These are phyloP conservation scores for Heterodera filipjevi DNA, from an alignment of 2,888 invertebrate genomes.

Conservation along the genomic window DNA sequence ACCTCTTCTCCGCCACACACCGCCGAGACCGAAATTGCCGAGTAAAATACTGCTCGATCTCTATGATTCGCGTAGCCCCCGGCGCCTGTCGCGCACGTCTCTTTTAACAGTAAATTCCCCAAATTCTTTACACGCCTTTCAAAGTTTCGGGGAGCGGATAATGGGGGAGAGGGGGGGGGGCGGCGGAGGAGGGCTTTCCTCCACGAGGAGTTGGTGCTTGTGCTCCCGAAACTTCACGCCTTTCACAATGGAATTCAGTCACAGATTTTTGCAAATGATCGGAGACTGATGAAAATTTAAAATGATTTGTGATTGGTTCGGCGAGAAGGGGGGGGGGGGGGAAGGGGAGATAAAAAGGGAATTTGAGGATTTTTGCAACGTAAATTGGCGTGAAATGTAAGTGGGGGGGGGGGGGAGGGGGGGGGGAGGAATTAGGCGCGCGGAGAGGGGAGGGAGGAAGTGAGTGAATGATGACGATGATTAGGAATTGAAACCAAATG, in stretches of 20 bases:
- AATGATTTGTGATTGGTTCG: conserved; percentile 9
- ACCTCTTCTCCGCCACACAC: background rate
- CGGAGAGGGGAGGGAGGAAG: background rate
- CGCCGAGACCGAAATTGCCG: background rate
- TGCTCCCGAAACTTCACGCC: background rate
- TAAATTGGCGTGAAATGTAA: background rate
- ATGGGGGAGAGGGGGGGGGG: too few species aligned
- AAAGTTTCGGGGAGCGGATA: too few species aligned
- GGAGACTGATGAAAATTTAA: conserved; percentile 5
- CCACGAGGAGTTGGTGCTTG: background rate
- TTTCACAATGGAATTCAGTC: conserved; percentile 6
- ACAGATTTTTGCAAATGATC: background rate
- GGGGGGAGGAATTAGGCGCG: background rate
- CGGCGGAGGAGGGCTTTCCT: too few species aligned
- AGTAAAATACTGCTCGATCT: background rate
- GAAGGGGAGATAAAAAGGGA: background rate
- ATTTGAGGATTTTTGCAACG: conserved; percentile 5
- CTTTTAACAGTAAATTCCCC: background rate
- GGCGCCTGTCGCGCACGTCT: background rate
- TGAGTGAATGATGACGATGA: too few species aligned
- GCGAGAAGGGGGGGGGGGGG: background rate
- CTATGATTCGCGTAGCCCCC: too few species aligned
- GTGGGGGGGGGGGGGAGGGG: background rate
- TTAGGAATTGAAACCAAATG: too few species aligned
- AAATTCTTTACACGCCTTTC: conserved; percentile 1